Evolutionary conservation across 2,888 invertebrate genomes (phyloP).

Genomic region (Heterodera filipjevi): DNA sequence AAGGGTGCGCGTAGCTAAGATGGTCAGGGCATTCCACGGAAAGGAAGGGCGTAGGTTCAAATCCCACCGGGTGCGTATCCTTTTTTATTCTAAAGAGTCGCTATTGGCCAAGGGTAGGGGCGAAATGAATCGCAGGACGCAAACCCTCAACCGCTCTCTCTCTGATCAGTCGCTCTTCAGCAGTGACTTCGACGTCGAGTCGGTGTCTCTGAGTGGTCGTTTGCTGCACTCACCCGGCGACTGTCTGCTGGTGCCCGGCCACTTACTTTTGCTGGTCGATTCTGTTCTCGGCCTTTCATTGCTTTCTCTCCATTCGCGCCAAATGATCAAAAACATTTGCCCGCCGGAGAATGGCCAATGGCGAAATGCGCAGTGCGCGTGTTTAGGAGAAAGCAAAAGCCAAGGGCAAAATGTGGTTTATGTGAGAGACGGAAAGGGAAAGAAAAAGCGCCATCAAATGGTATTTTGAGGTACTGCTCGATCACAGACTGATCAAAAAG

Average conservation of each 20-base stretch:
- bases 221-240: conserved; percentile 33
- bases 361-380: conserved; percentile 32
- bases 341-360: conserved; percentile 28
- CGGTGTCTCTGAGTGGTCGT: conserved; percentile 1
- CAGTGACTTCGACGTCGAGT: conserved; percentile 19
- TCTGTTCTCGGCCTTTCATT: conserved; percentile 35
- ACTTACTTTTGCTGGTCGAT: conserved; percentile 37
- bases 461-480: conserved; percentile 17
- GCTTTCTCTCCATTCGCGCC: conserved; percentile 37
- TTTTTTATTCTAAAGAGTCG: too few species aligned
- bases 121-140: too few species aligned
- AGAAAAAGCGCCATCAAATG: neutral
- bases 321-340: conserved; percentile 17
- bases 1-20: too few species aligned
- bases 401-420: neutral
- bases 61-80: too few species aligned
- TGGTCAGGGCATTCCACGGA: too few species aligned
- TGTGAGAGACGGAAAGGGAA: neutral
- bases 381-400: conserved; percentile 7
- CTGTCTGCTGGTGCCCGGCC: conserved; percentile 40
- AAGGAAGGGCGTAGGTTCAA: too few species aligned
- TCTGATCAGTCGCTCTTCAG: neutral
- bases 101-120: too few species aligned
- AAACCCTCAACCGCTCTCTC: neutral
- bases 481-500: conserved; percentile 1